A percentile compares a stretch with the other conserved stretches of the same genome.
These are phyloP conservation scores for Pentamera pediparva DNA, from an alignment of 53 echinoderm and acorn worm species.

Conservation along the genomic window DNA sequence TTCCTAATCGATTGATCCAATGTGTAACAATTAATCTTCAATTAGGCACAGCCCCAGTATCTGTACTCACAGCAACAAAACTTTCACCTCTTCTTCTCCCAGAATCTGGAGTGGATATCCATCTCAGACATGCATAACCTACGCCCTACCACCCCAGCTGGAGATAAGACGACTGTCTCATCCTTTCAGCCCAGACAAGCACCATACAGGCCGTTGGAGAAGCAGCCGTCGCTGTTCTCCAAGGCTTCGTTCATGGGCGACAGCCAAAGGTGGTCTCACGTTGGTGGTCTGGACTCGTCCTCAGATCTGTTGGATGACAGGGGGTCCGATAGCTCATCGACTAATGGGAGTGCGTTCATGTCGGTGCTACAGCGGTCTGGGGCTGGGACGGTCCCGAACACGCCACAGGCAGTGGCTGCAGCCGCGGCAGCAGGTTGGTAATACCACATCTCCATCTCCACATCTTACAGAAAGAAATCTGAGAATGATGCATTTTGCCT, in stretches of 20 bases:
- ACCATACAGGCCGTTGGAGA: not conserved
- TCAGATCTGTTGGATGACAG: slow-evolving; percentile 36
- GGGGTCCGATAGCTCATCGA: slow-evolving; percentile 9
- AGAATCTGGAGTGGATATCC: slow-evolving; percentile 86
- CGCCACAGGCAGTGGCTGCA: slow-evolving; percentile 62
- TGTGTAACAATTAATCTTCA: too few species aligned
- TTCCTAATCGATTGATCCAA: too few species aligned
- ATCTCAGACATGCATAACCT: slow-evolving; percentile 71
- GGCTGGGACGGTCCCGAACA: slow-evolving; percentile 73
- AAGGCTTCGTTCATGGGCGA: too few species aligned
- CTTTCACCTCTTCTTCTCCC: not conserved
- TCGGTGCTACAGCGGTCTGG: slow-evolving; percentile 66
- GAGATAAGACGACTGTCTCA: not conserved
- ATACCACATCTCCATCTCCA: too few species aligned
- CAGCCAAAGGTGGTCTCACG: slow-evolving; percentile 57
- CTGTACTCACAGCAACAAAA: too few species aligned
- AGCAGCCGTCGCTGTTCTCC: too few species aligned
- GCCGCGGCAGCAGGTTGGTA: slow-evolving; percentile 80
- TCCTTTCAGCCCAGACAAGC: too few species aligned
- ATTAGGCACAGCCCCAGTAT: too few species aligned
- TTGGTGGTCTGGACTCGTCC: slow-evolving; percentile 51
- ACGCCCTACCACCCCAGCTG: slow-evolving; percentile 18
- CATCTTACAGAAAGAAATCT: too few species aligned
- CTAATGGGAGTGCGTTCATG: slow-evolving; percentile 29
- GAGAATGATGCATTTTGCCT: too few species aligned